Percentiles rank a stretch among this genome's conserved stretches.
Conservation (phyloP, 1,140 invertebrate species). For the Drosophila punjabiensis region DNA sequence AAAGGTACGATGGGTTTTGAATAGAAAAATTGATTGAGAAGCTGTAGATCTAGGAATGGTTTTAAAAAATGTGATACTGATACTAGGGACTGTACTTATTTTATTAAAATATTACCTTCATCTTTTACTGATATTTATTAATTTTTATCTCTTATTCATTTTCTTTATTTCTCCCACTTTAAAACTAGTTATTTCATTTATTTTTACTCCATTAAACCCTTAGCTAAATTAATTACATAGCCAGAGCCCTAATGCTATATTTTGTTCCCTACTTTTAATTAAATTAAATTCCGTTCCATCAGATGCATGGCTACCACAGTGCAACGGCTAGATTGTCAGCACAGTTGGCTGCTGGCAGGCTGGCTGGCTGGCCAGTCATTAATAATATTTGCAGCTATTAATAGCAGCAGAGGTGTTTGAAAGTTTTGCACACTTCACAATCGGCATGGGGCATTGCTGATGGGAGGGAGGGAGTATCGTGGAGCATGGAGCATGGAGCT, state of each 20-base stretch:
- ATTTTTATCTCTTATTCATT: not conserved
- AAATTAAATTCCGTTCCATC: conserved; percentile 4
- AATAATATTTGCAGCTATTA: conserved; percentile 71
- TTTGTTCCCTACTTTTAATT: not conserved
- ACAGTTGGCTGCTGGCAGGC: conserved; percentile 8
- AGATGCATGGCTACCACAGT: conserved; percentile 24
- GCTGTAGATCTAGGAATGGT: not conserved
- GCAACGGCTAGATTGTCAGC: conserved; percentile 23
- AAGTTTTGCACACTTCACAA: conserved; percentile 58
- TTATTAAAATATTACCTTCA: too few species aligned
- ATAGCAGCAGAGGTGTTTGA: conserved; percentile 67
- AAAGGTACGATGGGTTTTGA: conserved; percentile 38
- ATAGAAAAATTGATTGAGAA: not conserved
- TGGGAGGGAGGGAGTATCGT: conserved; percentile 1
- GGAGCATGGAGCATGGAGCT: not conserved
- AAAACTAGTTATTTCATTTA: not conserved
- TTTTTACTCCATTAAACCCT: not conserved
- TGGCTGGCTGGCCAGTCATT: conserved; percentile 49
- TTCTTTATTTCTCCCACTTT: not conserved
- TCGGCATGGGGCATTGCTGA: conserved; percentile 35
- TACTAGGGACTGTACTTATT: not conserved
- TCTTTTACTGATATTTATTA: not conserved
- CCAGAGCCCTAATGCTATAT: not conserved
- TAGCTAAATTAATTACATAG: not conserved
- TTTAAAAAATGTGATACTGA: not conserved